phyloP scores from a whole-genome alignment of 1,140 invertebrate genomes.

The Lordiphosa collinella region DNA sequence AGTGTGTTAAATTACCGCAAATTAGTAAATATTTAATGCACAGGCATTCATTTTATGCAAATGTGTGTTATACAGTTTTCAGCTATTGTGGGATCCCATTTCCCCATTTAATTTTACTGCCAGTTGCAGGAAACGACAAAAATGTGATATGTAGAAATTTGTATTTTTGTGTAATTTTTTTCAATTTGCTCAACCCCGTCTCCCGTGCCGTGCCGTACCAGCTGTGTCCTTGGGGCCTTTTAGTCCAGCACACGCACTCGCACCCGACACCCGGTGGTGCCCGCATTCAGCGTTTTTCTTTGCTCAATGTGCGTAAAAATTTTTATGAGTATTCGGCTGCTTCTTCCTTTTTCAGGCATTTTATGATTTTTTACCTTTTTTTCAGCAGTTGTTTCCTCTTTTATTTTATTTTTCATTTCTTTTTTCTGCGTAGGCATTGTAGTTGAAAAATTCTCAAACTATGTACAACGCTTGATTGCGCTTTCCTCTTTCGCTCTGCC shows the following conservation, averaged over 20 bases:
- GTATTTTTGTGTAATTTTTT: conserved; percentile 21
- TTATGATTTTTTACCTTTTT: conserved; percentile 71
- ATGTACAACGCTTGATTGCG: conserved; percentile 64
- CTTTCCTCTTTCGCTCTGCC: conserved; percentile 30
- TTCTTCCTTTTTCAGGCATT: conserved; percentile 35
- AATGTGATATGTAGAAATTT: conserved; percentile 33
- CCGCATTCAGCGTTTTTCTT: conserved; percentile 11
- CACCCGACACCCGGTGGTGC: conserved; percentile 11
- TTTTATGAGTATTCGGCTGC: conserved; percentile 66
- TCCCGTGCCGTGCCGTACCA: conserved; percentile 11
- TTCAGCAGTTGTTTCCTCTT: neutral
- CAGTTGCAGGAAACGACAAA: conserved; percentile 27
- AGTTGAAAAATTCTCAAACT: conserved; percentile 55
- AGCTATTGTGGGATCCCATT: conserved; percentile 6
- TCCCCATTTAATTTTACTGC: conserved; percentile 67
- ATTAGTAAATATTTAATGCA: conserved; percentile 76
- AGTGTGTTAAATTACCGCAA: conserved; percentile 61
- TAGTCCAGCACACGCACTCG: conserved; percentile 18
- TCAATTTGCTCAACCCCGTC: conserved; percentile 23
- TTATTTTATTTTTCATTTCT: conserved; percentile 26
- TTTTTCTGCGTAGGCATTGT: conserved; percentile 44
- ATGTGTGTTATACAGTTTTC: conserved; percentile 22
- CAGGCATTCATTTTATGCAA: conserved; percentile 68
- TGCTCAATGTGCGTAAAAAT: conserved; percentile 72
- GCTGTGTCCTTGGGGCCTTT: conserved; percentile 43